Evolutionary conservation across 1,140 invertebrate genomes (phyloP).

Genomic region (Patella vulgata): DNA sequence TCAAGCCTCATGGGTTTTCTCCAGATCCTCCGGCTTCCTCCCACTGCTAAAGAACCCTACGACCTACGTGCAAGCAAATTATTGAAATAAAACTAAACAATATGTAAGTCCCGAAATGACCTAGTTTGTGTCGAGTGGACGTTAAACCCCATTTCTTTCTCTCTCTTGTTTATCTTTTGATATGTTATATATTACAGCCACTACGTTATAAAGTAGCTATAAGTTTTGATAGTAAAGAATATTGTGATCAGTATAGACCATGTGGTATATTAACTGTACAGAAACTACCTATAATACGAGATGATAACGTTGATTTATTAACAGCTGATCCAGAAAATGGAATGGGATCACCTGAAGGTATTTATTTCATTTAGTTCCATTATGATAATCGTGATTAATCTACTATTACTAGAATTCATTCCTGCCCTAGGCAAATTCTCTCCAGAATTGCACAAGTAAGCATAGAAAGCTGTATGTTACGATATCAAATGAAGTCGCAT

Average conservation of each 20-base stretch:
- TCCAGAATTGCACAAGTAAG: neutral
- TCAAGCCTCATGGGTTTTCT: too few relatives aligned
- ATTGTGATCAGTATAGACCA: slow-evolving; percentile 77
- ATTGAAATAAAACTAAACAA: too few relatives aligned
- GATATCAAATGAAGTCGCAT: neutral
- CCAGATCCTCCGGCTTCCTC: too few relatives aligned
- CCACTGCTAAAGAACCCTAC: too few relatives aligned
- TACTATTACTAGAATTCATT: too few relatives aligned
- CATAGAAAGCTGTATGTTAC: neutral
- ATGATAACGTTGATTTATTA: slow-evolving; percentile 46
- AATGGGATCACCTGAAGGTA: slow-evolving; percentile 52
- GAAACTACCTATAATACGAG: slow-evolving; percentile 46
- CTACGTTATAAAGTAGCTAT: slow-evolving; percentile 89
- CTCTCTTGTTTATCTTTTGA: too few relatives aligned
- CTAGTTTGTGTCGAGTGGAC: too few relatives aligned
- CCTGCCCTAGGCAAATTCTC: too few relatives aligned
- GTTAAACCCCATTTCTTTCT: too few relatives aligned
- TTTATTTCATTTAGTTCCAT: neutral
- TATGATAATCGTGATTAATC: too few relatives aligned
- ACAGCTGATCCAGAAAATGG: slow-evolving; percentile 31
- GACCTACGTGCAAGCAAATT: too few relatives aligned
- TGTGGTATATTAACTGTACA: slow-evolving; percentile 70
- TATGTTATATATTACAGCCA: slow-evolving; percentile 50
- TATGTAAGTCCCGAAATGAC: too few relatives aligned
- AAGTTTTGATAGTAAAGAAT: slow-evolving; percentile 92